A percentile compares a stretch with the other conserved stretches of the same genome.
phyloP scores from a whole-genome alignment of 2,797 vertebrate genomes.

The Dicrostonyx torquatus region DNA sequence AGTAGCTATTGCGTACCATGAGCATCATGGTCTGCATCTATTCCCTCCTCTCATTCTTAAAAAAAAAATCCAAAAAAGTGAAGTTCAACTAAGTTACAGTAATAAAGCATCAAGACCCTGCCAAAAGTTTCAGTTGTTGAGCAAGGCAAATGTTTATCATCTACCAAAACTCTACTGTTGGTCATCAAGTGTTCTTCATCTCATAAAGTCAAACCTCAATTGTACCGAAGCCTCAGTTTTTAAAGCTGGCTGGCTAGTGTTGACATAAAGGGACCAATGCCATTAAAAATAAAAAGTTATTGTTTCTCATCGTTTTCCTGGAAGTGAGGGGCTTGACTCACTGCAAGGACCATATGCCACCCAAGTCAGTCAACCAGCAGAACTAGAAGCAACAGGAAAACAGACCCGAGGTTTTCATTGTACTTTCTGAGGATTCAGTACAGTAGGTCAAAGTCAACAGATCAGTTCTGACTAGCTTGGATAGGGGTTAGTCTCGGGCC shows the following conservation, averaged over 20 bases:
- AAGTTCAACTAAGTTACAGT: not conserved
- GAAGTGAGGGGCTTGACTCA: not conserved
- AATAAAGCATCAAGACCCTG: not conserved
- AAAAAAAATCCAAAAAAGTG: not conserved
- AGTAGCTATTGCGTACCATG: not conserved
- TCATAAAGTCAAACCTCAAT: not conserved
- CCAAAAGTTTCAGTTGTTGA: not conserved
- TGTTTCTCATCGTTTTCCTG: not conserved
- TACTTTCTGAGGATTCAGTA: not conserved
- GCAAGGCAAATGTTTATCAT: not conserved
- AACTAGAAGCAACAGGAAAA: not conserved
- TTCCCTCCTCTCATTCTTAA: not conserved
- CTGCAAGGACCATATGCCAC: accelerated
- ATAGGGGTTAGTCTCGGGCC: not conserved
- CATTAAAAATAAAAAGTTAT: not conserved
- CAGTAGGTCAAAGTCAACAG: not conserved
- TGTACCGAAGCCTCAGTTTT: not conserved
- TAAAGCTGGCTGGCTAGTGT: not conserved
- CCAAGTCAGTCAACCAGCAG: not conserved
- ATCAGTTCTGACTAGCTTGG: not conserved
- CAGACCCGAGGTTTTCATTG: not conserved
- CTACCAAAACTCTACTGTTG: not conserved
- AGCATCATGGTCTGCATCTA: not conserved
- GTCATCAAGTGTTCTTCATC: not conserved
- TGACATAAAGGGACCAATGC: not conserved